Conservation (phyloP, 2,888 invertebrate genomes). For the Lasioglossum figueresi region DNA sequence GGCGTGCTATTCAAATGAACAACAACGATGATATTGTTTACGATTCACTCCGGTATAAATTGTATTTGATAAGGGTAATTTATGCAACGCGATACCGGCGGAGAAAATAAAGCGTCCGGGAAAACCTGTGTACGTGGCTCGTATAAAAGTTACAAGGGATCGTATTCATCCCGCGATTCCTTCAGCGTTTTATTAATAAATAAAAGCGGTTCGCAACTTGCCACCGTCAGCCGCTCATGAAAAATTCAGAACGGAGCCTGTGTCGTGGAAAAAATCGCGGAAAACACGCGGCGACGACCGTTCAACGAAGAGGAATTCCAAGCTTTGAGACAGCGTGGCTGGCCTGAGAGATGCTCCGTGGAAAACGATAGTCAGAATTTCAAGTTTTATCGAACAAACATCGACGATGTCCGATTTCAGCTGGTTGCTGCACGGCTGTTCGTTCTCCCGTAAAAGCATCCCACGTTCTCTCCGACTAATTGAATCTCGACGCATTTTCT, state of each 20-base stretch:
- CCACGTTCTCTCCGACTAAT: conserved; percentile 48
- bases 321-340: not conserved
- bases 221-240: not conserved
- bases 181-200: conserved; percentile 11
- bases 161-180: not conserved
- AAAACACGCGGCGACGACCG: not conserved
- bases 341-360: conserved; percentile 12
- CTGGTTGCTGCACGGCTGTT: not conserved
- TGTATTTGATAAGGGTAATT: not conserved
- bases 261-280: conserved; percentile 1
- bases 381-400: conserved; percentile 21
- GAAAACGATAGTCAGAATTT: conserved; percentile 26
- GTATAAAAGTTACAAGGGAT: not conserved
- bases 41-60: not conserved
- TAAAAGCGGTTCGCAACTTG: conserved; percentile 9
- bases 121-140: not conserved
- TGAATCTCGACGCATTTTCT: conserved; percentile 40
- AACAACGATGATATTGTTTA: not conserved
- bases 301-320: not conserved
- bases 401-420: conserved; percentile 23
- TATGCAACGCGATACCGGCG: not conserved
- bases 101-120: not conserved
- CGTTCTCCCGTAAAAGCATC: conserved; percentile 31
- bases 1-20: not conserved
- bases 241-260: not conserved